phyloP scores from a whole-genome alignment of 2,113 vertebrate genomes.

The Coturnix japonica region DNA sequence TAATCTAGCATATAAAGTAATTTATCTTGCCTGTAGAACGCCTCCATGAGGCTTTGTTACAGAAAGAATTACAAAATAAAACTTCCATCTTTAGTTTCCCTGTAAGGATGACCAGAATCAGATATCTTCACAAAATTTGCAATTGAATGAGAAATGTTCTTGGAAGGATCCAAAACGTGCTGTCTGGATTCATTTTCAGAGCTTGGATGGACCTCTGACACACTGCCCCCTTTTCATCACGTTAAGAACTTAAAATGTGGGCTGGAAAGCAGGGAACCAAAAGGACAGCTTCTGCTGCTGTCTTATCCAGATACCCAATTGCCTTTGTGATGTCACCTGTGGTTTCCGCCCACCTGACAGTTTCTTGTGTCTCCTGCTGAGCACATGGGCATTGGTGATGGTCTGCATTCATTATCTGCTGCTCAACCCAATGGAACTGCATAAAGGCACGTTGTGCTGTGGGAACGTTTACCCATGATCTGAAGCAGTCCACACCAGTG shows the following conservation, averaged over 20 bases:
- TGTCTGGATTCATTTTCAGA: neutral
- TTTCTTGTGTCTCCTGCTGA: neutral
- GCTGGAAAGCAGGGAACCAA: neutral
- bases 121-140: neutral
- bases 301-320: neutral
- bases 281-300: neutral
- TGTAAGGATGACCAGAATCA: neutral
- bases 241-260: neutral
- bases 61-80: neutral
- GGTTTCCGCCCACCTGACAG: neutral
- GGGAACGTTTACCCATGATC: neutral
- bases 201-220: neutral
- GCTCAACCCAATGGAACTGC: accelerated
- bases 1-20: neutral
- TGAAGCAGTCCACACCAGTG: neutral
- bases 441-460: neutral
- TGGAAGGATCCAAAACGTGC: neutral
- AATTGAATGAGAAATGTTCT: neutral
- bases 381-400: neutral
- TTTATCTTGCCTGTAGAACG: neutral
- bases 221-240: neutral
- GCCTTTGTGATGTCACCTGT: neutral
- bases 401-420: accelerated
- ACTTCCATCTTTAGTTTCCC: neutral
- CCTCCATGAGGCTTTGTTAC: neutral